Evolutionary conservation across 2,888 invertebrate species (phyloP).

Genomic region (Volucella zonaria): DNA sequence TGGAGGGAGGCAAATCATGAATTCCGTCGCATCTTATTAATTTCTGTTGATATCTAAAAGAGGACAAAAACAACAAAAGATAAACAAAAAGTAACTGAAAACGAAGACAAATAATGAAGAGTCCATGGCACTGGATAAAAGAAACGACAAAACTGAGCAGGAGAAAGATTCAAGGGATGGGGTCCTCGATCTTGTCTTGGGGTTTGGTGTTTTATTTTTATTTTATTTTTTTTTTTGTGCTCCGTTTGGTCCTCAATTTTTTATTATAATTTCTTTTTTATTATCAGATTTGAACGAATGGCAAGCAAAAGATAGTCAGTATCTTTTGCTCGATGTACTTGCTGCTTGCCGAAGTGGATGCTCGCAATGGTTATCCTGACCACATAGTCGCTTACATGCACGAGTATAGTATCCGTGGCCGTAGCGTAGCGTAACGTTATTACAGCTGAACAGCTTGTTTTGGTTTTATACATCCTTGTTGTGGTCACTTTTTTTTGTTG

Average conservation of each 20-base stretch:
- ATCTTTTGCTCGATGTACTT: constrained; percentile 33
- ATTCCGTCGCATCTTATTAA: constrained; percentile 74
- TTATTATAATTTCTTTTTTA: constrained; percentile 67
- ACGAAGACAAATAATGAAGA: constrained; percentile 73
- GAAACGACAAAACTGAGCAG: constrained; percentile 24
- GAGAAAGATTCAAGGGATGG: constrained; percentile 28
- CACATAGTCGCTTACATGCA: constrained; percentile 13
- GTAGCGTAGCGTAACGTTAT: constrained; percentile 6
- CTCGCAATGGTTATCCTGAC: constrained; percentile 53
- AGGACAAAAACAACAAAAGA: constrained; percentile 66
- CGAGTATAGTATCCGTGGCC: constrained; percentile 22
- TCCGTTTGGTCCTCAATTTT: constrained; percentile 43
- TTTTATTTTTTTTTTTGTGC: constrained; percentile 13
- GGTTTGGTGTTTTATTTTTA: constrained; percentile 30
- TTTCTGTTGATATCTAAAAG: constrained; percentile 72
- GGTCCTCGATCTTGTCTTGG: constrained; percentile 45
- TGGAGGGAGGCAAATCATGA: constrained; percentile 68
- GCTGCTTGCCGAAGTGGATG: constrained; percentile 65
- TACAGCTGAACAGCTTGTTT: constrained; percentile 67
- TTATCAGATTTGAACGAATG: constrained; percentile 70
- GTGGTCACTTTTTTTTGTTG: constrained; percentile 31
- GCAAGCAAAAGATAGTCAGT: constrained; percentile 57
- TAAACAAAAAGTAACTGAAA: constrained; percentile 70
- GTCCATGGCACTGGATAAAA: constrained; percentile 56
- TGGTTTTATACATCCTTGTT: constrained; percentile 29